Evolutionary conservation across 1,140 invertebrate genomes (phyloP), one percentile per base, ranked within the genome.

Genomic region (Heliconius hermathena): DNA sequence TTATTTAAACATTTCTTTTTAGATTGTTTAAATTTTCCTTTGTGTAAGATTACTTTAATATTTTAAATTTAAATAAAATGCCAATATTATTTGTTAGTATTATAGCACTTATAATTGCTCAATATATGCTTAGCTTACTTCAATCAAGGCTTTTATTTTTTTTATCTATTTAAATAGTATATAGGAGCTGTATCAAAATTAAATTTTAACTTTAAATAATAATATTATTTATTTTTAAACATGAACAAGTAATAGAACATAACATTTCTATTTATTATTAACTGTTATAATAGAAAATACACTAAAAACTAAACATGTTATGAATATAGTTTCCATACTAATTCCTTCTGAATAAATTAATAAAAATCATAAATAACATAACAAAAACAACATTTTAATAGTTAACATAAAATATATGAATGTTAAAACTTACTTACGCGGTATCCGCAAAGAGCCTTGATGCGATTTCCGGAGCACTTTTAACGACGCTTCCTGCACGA

Each of bases 391-490:
- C 26, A 13, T n/a, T 66, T 66, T 66, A 66, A 66, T 66, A 26
- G 60, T 29, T 29, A 16, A 66, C 29, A 29, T 16, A 66, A 66
- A 66, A 36, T 18, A 22, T 66, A 66, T 66, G 29, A 29, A 41
- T 41, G 36, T 72, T 72, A n/a, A 72, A 72, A 72, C 71, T 72
- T 72, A 41, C 71, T 72, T 72, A 72, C 71, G 71, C 71, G 71
- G 84, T 81, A 83, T 77, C 84, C 84, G 85, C 88, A 88, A 89
- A 91, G 87, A 88, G 88, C 87, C 89, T 93, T 94, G 88, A 91
- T 91, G 82, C 88, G 88, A 94, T 93, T 93, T 94, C 91, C 90
- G 91, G 88, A 84, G 83, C 88, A 89, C 86, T 89, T 91, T 90
- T 91, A 91, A 88, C 87, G 85, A 86, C 82, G 83, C 84, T 90